Conservation (phyloP, 2,888 invertebrate genomes). For the Ceraclea dissimilis region DNA sequence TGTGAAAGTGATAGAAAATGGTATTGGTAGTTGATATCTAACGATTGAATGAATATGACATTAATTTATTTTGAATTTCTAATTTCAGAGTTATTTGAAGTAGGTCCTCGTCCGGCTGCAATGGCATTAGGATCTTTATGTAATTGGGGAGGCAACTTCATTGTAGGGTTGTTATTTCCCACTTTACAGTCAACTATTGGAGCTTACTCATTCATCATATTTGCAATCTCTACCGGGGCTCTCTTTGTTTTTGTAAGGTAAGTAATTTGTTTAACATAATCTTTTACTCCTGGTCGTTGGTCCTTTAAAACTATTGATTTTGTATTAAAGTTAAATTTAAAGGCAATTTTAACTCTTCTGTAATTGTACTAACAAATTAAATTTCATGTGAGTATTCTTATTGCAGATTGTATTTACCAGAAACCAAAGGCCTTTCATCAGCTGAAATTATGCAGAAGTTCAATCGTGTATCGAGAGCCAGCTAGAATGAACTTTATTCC, state of each 20-base stretch:
- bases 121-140: constrained; percentile 81
- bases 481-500: too few species aligned
- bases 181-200: constrained; percentile 55
- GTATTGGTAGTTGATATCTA: too few species aligned
- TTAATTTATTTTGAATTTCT: too few species aligned
- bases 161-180: constrained; percentile 75
- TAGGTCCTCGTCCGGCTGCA: constrained; percentile 73
- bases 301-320: neutral
- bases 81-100: constrained; percentile 66
- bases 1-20: too few species aligned
- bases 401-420: constrained; percentile 63
- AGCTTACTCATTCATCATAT: constrained; percentile 69
- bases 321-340: too few species aligned
- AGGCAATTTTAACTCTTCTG: too few species aligned
- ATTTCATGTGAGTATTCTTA: constrained; percentile 23
- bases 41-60: too few species aligned
- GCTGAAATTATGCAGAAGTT: constrained; percentile 47
- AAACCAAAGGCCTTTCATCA: constrained; percentile 64
- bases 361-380: too few species aligned
- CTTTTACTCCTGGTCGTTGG: neutral
- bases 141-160: constrained; percentile 85
- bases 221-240: constrained; percentile 49
- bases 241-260: constrained; percentile 57
- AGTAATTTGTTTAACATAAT: too few species aligned
- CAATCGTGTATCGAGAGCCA: neutral